These are phyloP conservation scores for Drosophila demipolita DNA, from an alignment of 2,888 invertebrate genomes.

Conservation along the genomic window DNA sequence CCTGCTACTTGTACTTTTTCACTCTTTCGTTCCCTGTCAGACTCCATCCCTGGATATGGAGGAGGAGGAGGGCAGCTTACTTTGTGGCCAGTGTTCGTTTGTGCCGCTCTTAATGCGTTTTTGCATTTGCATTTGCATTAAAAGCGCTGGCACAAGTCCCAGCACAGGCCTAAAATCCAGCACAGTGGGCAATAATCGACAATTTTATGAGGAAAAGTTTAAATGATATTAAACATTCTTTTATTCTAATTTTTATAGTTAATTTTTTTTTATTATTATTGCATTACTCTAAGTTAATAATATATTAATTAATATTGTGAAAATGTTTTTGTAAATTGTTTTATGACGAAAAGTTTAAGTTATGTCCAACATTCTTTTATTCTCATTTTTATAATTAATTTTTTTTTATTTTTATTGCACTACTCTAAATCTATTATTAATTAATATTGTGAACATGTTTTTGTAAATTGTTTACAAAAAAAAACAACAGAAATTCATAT, in stretches of 20 bases:
- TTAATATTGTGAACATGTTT: too few relatives aligned
- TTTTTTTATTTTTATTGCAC: too few relatives aligned
- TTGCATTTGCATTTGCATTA: slow-evolving; percentile 77
- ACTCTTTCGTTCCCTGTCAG: not conserved
- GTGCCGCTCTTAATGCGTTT: slow-evolving; percentile 72
- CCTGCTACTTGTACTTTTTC: slow-evolving; percentile 2
- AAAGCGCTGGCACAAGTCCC: slow-evolving; percentile 59
- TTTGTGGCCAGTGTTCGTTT: slow-evolving; percentile 63
- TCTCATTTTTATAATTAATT: too few relatives aligned
- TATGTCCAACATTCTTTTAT: too few relatives aligned
- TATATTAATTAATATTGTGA: not conserved
- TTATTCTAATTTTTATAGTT: not conserved
- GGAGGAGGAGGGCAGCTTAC: slow-evolving; percentile 59
- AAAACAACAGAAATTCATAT: not conserved
- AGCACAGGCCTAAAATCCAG: slow-evolving; percentile 45
- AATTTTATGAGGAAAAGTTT: not conserved
- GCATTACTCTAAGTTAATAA: too few relatives aligned
- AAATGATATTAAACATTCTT: not conserved
- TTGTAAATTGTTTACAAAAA: too few relatives aligned
- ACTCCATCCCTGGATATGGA: slow-evolving; percentile 3
- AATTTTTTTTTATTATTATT: not conserved
- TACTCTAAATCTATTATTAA: too few relatives aligned
- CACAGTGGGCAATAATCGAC: slow-evolving; percentile 36
- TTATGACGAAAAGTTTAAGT: too few relatives aligned
- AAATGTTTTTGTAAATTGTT: not conserved